phyloP scores from a whole-genome alignment of 2,888 invertebrate genomes.

The Sarcophaga subvicina region DNA sequence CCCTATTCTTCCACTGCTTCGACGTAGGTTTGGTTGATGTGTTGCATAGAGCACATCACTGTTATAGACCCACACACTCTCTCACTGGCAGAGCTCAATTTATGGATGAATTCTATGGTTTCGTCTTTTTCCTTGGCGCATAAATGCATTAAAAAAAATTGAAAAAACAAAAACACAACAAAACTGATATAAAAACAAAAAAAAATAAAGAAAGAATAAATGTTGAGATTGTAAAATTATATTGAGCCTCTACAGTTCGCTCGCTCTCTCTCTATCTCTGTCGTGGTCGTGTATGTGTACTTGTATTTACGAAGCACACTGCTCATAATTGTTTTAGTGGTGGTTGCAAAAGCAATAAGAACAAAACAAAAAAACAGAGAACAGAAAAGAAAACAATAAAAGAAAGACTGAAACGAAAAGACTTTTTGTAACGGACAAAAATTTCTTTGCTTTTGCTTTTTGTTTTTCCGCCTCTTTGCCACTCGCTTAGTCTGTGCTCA shows the following conservation, averaged over 20 bases:
- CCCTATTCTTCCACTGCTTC: conserved; percentile 23
- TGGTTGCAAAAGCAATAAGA: conserved; percentile 50
- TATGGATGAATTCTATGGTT: conserved; percentile 26
- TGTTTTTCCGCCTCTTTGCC: conserved; percentile 50
- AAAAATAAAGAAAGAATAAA: conserved; percentile 13
- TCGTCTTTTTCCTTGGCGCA: not conserved
- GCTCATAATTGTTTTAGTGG: conserved; percentile 66
- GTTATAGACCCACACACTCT: conserved; percentile 31
- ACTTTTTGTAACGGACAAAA: conserved; percentile 71
- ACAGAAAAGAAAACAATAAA: conserved; percentile 12
- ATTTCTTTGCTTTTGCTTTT: conserved; percentile 61
- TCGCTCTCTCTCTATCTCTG: not conserved
- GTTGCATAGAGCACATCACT: conserved; percentile 33
- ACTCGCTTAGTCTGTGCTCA: not conserved
- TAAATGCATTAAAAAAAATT: conserved; percentile 1
- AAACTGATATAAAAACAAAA: conserved; percentile 39
- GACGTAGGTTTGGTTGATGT: conserved; percentile 8
- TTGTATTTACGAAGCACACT: conserved; percentile 10
- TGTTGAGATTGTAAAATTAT: conserved; percentile 49
- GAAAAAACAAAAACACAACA: not conserved
- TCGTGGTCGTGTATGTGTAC: not conserved
- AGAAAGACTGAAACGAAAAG: conserved; percentile 12
- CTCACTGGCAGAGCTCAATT: conserved; percentile 49
- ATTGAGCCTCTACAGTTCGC: not conserved
- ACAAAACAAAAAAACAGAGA: conserved; percentile 19